phyloP scores from a whole-genome alignment of 2,113 vertebrate species.

The Dicentrarchus labrax region DNA sequence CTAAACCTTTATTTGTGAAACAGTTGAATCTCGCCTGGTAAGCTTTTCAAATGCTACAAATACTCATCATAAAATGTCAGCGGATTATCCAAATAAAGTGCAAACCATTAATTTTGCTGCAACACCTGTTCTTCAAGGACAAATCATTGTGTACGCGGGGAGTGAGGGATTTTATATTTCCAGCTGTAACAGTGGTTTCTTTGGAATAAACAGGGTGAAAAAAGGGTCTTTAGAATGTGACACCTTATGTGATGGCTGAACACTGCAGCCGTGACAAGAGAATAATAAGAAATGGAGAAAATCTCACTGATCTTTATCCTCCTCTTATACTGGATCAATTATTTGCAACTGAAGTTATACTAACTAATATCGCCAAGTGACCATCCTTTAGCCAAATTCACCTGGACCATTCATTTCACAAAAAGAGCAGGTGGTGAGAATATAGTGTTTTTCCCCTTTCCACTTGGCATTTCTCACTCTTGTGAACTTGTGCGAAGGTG shows the following conservation, averaged over 20 bases:
- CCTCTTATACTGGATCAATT: background rate
- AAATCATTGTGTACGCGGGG: background rate
- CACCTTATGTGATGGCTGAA: no score
- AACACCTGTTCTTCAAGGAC: background rate
- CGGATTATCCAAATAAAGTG: no score
- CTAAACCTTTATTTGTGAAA: no score
- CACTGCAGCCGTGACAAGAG: background rate
- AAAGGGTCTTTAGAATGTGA: no score
- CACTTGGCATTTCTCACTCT: slow-evolving; percentile 16
- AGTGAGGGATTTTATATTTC: slow-evolving; percentile 1
- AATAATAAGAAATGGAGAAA: background rate
- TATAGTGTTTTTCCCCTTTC: slow-evolving; percentile 19
- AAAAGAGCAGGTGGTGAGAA: slow-evolving; percentile 27
- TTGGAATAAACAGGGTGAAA: background rate
- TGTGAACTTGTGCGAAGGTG: slow-evolving; percentile 57
- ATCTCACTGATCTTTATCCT: background rate
- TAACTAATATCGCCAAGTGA: background rate
- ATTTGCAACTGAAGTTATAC: background rate
- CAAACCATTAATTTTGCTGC: no score
- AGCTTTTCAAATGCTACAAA: no score
- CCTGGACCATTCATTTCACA: background rate
- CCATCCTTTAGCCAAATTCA: background rate
- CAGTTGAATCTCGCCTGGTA: no score
- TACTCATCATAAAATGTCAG: no score
- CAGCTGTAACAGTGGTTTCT: background rate